Evolutionary conservation across 2,888 invertebrate genomes (phyloP).

Genomic region (Yponomeuta sedellus): DNA sequence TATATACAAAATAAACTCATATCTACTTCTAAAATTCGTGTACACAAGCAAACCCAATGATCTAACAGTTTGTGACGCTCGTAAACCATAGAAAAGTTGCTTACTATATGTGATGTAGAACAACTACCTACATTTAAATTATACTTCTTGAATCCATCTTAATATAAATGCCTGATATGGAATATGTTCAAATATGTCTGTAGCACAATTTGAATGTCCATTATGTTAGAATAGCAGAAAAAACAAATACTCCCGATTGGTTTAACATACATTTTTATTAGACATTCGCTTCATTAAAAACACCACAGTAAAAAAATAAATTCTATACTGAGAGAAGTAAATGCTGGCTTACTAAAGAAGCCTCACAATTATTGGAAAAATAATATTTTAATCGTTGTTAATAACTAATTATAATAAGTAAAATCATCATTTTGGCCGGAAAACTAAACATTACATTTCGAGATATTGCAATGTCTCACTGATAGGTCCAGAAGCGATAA

Average conservation of each 20-base stretch:
- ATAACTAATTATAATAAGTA: background rate
- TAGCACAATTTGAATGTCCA: background rate
- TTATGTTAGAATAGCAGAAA: background rate
- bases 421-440: background rate
- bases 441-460: background rate
- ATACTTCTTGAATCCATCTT: background rate
- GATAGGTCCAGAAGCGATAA: background rate
- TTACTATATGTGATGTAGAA: conserved; percentile 1
- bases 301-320: background rate
- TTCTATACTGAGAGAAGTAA: conserved; percentile 5
- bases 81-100: background rate
- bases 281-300: background rate
- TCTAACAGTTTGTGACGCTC: background rate
- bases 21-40: conserved; percentile 1
- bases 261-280: background rate
- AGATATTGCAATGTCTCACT: background rate
- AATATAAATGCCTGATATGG: conserved; percentile 15
- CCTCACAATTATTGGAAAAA: background rate
- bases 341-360: background rate
- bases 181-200: background rate
- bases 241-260: background rate
- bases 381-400: background rate
- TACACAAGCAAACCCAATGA: background rate
- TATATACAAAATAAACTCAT: conserved; percentile 62
- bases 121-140: background rate